Base-by-base conservation (phyloP, 2,113 vertebrate genomes). In the Pipra filicauda region DNA sequence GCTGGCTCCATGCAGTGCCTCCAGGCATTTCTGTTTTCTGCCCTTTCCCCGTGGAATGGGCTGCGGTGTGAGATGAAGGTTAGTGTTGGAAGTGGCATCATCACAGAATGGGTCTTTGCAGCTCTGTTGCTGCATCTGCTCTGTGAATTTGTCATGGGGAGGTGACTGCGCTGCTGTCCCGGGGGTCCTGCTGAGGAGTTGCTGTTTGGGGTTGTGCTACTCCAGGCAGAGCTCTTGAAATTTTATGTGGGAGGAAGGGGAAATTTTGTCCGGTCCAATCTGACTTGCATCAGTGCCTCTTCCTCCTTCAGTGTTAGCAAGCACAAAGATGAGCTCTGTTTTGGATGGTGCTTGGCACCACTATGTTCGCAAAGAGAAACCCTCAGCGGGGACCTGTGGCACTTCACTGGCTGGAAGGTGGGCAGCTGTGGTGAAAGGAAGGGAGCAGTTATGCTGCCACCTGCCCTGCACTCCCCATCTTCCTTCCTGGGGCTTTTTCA, bases 391-490 rank as follows among this genome's bases (percentile, higher is more conserved):
- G 20, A 48, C 33, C 26, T 75, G 20, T 69, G 66, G 16, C 24
- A 30, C 9, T 72, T 79, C 19, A 18, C n/a, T 74, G 82, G 18
- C 41, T 26, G 35, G 85, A 39, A 39, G 16, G 10, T 51, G 67
- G 44, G 37, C 33, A 76, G 77, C 74, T 2, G 1, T 30, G 39
- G 43, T n/a, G 43, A 35, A 51, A 33, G 71, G 62, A 61, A 27
- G 24, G 51, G 21, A 43, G 12, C 1, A 4, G 49, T 67, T 64
- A 2, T 2, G 19, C n/a, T 57, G 23, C 37, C 0, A 2, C 27
- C 35, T 76, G 35, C 35, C 35, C 52, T 8, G 2, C 0, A 1
- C 22, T 76, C 7, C 30, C 9, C 0, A 0, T 54, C 31, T 51
- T 51, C 59, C 57, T 43, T 76, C 31, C 18, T 58, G 58, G 15